Conservation (phyloP, 2,888 invertebrate genomes). For the Orthosia gothica region DNA sequence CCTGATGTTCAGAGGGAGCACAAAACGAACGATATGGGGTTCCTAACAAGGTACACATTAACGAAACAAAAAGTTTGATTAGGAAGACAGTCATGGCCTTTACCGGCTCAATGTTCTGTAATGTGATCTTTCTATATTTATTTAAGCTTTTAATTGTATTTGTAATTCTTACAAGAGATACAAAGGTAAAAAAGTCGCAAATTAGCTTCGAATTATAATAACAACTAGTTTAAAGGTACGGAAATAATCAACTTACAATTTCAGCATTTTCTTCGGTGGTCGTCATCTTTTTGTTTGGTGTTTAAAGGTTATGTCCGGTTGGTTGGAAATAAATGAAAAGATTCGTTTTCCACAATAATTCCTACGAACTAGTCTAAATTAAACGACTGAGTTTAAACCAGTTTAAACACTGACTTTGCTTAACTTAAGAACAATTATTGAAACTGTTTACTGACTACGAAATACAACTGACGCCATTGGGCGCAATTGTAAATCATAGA, state of each 20-base stretch:
- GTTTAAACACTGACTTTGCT: not conserved
- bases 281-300: conserved; percentile 61
- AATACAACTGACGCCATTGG: not conserved
- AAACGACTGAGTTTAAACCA: not conserved
- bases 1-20: too few relatives aligned
- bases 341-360: not conserved
- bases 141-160: not conserved
- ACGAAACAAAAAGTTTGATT: not conserved
- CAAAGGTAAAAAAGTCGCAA: not conserved
- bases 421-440: not conserved
- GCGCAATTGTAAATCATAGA: too few relatives aligned
- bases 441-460: conserved; percentile 1
- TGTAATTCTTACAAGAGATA: not conserved
- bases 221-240: not conserved
- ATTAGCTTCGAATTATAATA: not conserved
- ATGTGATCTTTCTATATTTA: not conserved
- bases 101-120: not conserved
- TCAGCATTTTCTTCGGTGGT: conserved; percentile 78
- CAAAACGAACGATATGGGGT: too few relatives aligned
- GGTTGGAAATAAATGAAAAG: not conserved
- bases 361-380: not conserved
- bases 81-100: not conserved
- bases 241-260: conserved; percentile 77
- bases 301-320: conserved; percentile 51
- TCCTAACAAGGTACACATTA: not conserved